Conservation (phyloP, 2,888 invertebrate genomes). For the Apodemia hepburni region DNA sequence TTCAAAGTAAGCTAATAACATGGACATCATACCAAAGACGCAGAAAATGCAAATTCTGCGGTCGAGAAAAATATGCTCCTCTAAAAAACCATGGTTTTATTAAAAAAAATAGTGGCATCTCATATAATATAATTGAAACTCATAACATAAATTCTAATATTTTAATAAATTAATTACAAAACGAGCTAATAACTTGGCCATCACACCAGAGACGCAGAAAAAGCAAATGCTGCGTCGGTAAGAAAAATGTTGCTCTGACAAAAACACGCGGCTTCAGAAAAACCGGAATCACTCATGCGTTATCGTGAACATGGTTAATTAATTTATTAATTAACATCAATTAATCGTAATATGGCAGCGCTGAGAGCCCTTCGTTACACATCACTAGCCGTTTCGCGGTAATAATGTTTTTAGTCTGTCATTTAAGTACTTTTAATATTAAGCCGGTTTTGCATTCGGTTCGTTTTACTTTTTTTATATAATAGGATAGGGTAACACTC, state of each 20-base stretch:
- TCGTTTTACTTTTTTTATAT: too few relatives aligned
- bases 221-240: slow-evolving; percentile 50
- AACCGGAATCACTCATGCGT: slow-evolving; percentile 59
- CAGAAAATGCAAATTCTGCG: slow-evolving; percentile 54
- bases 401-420: slow-evolving; percentile 48
- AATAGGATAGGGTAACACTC: too few relatives aligned
- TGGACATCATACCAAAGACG: not conserved
- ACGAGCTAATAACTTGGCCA: slow-evolving; percentile 32
- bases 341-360: slow-evolving; percentile 62
- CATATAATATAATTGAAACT: too few relatives aligned
- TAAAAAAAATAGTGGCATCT: too few relatives aligned
- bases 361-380: slow-evolving; percentile 50
- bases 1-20: slow-evolving; percentile 42
- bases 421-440: slow-evolving; percentile 30
- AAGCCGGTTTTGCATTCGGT: not conserved
- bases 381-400: slow-evolving; percentile 60
- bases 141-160: slow-evolving; percentile 27
- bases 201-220: slow-evolving; percentile 36
- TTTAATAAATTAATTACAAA: slow-evolving; percentile 61
- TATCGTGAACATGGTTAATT: slow-evolving; percentile 71
- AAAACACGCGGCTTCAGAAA: slow-evolving; percentile 52
- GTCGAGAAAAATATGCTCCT: slow-evolving; percentile 53
- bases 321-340: slow-evolving; percentile 77
- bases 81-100: slow-evolving; percentile 40
- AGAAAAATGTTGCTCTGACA: slow-evolving; percentile 51